These are phyloP conservation scores for Acronicta leporina DNA, from an alignment of 2,888 invertebrate genomes.

Conservation along the genomic window DNA sequence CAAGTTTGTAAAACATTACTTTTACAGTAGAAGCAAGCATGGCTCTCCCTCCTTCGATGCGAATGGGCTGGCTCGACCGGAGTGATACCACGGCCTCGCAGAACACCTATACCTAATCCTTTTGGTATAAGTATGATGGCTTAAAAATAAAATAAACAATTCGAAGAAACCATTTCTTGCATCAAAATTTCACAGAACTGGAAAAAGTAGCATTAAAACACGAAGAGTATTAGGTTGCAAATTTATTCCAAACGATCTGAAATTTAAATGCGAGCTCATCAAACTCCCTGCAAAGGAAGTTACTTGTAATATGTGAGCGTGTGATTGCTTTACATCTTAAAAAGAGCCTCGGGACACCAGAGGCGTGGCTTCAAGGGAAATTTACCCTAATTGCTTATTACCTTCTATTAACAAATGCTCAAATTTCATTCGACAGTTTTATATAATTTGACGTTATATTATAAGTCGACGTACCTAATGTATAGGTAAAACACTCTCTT, in stretches of 20 bases:
- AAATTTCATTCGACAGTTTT: constrained; percentile 25
- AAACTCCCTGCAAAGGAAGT: constrained; percentile 75
- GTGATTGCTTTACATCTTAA: constrained; percentile 71
- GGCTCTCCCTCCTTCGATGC: too few species aligned
- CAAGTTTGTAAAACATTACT: too few species aligned
- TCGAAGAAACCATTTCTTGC: constrained; percentile 14
- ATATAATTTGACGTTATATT: too few species aligned
- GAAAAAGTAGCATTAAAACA: constrained; percentile 70
- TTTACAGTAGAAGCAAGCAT: too few species aligned
- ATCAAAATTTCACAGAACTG: constrained; percentile 22
- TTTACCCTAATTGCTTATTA: constrained; percentile 65
- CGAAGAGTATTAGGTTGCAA: constrained; percentile 79
- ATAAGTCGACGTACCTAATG: constrained; percentile 1
- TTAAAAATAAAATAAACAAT: too few species aligned
- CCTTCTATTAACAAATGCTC: constrained; percentile 46
- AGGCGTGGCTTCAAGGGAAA: constrained; percentile 45
- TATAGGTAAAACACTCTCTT: constrained; percentile 6
- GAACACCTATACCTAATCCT: too few species aligned
- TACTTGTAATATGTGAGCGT: constrained; percentile 68
- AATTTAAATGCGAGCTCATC: constrained; percentile 85
- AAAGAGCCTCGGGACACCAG: constrained; percentile 62
- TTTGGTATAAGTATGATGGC: too few species aligned
- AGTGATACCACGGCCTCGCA: too few species aligned
- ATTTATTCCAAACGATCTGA: constrained; percentile 83
- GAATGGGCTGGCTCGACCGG: too few species aligned